phyloP scores from a whole-genome alignment of 2,888 invertebrate species.

The Diaprepes abbreviatus region DNA sequence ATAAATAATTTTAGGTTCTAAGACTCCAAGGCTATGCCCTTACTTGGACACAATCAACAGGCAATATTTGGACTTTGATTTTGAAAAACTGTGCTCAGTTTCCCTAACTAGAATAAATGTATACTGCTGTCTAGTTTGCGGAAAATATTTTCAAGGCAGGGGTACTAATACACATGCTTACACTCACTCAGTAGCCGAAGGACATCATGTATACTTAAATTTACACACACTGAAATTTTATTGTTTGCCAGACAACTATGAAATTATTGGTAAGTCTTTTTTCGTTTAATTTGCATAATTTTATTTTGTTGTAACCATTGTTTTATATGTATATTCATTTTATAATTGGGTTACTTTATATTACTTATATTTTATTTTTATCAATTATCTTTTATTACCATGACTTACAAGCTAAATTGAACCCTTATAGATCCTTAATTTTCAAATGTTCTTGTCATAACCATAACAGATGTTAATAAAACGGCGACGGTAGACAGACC shows the following conservation, averaged over 20 bases:
- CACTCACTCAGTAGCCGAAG: conserved; percentile 97
- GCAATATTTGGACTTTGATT: conserved; percentile 97
- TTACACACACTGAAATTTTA: conserved; percentile 97
- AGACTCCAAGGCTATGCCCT: conserved; percentile 78
- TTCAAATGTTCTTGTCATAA: too few relatives aligned
- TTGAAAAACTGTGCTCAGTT: conserved; percentile 98
- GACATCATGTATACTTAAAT: conserved; percentile 98
- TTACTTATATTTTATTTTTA: too few relatives aligned
- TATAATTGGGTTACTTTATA: too few relatives aligned
- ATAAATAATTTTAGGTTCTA: conserved; percentile 19
- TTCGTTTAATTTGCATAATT: neutral
- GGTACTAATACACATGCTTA: conserved; percentile 99
- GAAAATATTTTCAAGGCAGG: conserved; percentile 97
- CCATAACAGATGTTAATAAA: too few relatives aligned
- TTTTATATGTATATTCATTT: too few relatives aligned
- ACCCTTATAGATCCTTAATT: too few relatives aligned
- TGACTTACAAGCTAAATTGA: too few relatives aligned
- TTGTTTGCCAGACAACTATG: conserved; percentile 99
- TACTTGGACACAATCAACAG: conserved; percentile 98
- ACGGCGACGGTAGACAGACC: too few relatives aligned
- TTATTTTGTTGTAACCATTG: conserved; percentile 60
- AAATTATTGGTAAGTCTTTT: conserved; percentile 86
- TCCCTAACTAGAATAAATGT: conserved; percentile 98
- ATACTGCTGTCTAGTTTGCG: conserved; percentile 98
- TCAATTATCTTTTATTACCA: too few relatives aligned